Percentiles rank a stretch among this genome's conserved stretches.
Evolutionary conservation across 2,113 vertebrate genomes (phyloP).

Genomic region (Eulemur rufifrons): DNA sequence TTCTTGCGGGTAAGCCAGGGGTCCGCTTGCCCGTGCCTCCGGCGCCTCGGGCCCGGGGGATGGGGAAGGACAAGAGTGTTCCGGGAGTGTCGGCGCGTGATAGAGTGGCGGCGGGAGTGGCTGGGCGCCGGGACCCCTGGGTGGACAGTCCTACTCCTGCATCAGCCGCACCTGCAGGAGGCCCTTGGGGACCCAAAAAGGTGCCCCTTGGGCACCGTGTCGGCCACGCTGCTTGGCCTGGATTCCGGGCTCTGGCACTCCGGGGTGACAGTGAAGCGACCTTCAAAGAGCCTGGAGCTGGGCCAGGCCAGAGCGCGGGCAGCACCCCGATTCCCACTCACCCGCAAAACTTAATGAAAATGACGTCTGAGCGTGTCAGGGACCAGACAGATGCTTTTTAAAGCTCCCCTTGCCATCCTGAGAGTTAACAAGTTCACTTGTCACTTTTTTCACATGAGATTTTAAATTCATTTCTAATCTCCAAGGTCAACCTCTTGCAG

Average conservation of each 20-base stretch:
- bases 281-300: slow-evolving; percentile 54
- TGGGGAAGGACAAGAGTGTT: neutral
- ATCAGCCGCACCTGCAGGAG: neutral
- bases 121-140: neutral
- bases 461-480: neutral
- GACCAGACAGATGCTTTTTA: neutral
- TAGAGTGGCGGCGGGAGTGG: neutral
- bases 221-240: neutral
- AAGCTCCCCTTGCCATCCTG: neutral
- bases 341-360: neutral
- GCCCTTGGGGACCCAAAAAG: neutral
- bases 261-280: slow-evolving; percentile 66
- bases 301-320: neutral
- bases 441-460: slow-evolving; percentile 12
- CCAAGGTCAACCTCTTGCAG: slow-evolving; percentile 46
- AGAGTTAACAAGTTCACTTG: slow-evolving; percentile 28
- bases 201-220: neutral
- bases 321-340: neutral
- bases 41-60: neutral
- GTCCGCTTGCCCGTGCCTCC: neutral
- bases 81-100: neutral
- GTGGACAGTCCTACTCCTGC: neutral
- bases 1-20: slow-evolving; percentile 51
- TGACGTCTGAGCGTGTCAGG: neutral
- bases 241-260: neutral